phyloP scores from a whole-genome alignment of 2,797 vertebrate species.

The Sebastes steindachneri region DNA sequence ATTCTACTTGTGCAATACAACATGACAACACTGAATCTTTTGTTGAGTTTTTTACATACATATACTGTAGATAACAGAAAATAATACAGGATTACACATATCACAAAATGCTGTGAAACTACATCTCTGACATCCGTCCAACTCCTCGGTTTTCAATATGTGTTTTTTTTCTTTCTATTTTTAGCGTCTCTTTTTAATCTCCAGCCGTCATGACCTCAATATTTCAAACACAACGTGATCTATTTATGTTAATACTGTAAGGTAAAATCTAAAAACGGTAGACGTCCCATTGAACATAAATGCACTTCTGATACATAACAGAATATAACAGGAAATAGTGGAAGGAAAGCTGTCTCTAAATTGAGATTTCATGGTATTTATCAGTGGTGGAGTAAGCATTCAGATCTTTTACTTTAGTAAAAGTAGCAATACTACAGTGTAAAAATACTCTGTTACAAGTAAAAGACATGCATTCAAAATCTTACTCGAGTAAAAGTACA shows the following conservation, averaged over 20 bases:
- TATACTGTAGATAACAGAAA: background rate
- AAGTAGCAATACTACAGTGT: no score
- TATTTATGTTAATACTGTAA: background rate
- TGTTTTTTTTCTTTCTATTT: background rate
- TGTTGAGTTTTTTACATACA: background rate
- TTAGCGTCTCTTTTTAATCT: background rate
- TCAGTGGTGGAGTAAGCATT: background rate
- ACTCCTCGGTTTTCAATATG: background rate
- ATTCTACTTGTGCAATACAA: slow-evolving; percentile 54
- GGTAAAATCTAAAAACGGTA: background rate
- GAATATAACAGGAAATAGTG: background rate
- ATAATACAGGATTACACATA: background rate
- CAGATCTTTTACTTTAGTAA: background rate
- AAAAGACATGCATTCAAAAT: no score
- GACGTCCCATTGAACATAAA: background rate
- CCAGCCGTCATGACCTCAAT: background rate
- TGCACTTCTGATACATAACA: background rate
- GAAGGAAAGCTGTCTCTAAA: background rate
- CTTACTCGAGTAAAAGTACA: no score
- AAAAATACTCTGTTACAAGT: no score
- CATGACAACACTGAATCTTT: background rate
- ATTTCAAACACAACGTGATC: background rate
- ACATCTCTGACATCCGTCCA: background rate
- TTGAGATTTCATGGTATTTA: background rate
- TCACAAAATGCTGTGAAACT: background rate